Conservation (phyloP, 1,140 invertebrate genomes). For the Lethrus apterus region DNA sequence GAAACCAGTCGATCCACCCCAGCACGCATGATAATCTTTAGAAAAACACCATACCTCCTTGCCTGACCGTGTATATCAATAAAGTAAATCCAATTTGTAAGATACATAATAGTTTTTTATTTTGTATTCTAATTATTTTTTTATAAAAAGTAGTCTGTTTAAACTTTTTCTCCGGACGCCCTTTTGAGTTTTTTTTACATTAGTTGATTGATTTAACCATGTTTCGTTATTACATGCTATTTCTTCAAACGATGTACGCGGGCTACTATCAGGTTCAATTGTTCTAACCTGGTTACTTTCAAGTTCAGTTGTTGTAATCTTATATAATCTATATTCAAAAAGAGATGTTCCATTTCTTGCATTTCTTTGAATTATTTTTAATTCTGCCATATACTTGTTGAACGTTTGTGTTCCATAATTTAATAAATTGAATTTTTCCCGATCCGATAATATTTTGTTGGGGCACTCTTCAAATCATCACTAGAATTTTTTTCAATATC, state of each 20-base stretch:
- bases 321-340: too few species aligned
- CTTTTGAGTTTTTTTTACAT: conserved; percentile 1
- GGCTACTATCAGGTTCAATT: too few species aligned
- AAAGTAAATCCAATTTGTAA: too few species aligned
- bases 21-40: too few species aligned
- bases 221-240: not conserved
- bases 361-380: conserved; percentile 6
- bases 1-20: too few species aligned
- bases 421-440: conserved; percentile 2
- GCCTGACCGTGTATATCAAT: too few species aligned
- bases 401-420: not conserved
- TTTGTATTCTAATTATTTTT: too few species aligned
- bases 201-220: not conserved
- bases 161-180: conserved; percentile 2
- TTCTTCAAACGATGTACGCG: too few species aligned
- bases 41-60: too few species aligned
- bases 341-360: conserved; percentile 4
- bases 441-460: not conserved
- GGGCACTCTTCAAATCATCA: conserved; percentile 3
- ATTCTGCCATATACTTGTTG: conserved; percentile 4
- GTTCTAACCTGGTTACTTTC: not conserved
- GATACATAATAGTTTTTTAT: too few species aligned
- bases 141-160: conserved; percentile 1
- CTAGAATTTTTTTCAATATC: not conserved
- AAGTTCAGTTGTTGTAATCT: not conserved